Evolutionary conservation across 2,113 vertebrate genomes (phyloP).

Genomic region (Telmatochromis brichardi): DNA sequence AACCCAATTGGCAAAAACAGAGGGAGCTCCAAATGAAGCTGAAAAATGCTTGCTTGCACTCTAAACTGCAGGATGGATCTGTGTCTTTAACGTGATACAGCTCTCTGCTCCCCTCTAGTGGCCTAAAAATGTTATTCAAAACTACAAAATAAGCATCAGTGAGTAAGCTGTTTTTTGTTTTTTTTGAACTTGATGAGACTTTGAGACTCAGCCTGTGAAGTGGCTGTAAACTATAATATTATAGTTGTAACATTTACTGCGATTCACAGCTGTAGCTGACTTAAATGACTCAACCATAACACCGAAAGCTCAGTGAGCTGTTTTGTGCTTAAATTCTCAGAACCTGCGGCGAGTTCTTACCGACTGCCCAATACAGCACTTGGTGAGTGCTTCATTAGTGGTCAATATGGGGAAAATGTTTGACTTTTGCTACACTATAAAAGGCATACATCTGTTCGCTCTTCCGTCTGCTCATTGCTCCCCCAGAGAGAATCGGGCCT

Average conservation of each 20-base stretch:
- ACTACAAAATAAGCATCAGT: background rate
- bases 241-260: background rate
- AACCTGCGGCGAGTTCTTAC: conserved; percentile 81
- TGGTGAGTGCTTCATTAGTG: conserved; percentile 73
- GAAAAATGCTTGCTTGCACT: background rate
- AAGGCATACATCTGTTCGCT: background rate
- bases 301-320: background rate
- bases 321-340: conserved; percentile 53
- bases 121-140: background rate
- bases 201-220: background rate
- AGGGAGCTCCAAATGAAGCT: background rate
- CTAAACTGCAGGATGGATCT: fast-evolving
- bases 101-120: background rate
- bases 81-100: background rate
- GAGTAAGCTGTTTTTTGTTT: fast-evolving
- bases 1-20: background rate
- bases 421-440: background rate
- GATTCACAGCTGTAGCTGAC: background rate
- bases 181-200: background rate
- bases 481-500: conserved; percentile 81
- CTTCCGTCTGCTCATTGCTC: background rate
- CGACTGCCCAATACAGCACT: conserved; percentile 80
- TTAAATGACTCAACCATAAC: background rate
- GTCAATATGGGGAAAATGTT: background rate
- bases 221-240: background rate